Percentiles rank a stretch among this genome's conserved stretches.
phyloP scores from a whole-genome alignment of 2,888 invertebrate genomes.

The Euzetes globulus region DNA sequence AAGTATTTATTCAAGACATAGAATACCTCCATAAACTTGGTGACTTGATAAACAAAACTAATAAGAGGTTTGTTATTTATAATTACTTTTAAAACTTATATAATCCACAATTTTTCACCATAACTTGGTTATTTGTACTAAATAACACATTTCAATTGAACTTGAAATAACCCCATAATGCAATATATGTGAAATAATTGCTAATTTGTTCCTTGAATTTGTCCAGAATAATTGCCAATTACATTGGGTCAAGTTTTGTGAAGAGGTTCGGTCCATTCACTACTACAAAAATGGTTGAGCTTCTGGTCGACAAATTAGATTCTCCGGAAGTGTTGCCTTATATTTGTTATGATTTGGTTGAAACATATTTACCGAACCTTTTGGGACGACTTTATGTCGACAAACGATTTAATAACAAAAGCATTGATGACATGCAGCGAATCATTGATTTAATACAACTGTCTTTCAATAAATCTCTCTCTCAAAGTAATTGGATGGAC shows the following conservation, averaged over 20 bases:
- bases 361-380: conserved; percentile 13
- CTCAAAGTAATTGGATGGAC: conserved; percentile 50
- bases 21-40: conserved; percentile 5
- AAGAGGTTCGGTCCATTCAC: not conserved
- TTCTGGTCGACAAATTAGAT: not conserved
- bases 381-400: conserved; percentile 35
- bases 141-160: too few species aligned
- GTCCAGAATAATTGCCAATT: conserved; percentile 25
- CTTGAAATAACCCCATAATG: too few species aligned
- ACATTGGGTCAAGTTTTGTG: not conserved
- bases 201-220: not conserved
- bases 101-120: too few species aligned
- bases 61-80: not conserved
- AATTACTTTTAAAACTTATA: not conserved
- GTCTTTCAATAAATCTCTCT: conserved; percentile 46
- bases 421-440: conserved; percentile 38
- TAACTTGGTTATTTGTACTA: not conserved
- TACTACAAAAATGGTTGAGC: conserved; percentile 23
- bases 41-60: not conserved
- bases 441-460: conserved; percentile 47
- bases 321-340: conserved; percentile 22
- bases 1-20: conserved; percentile 19
- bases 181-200: too few species aligned
- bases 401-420: conserved; percentile 8
- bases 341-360: conserved; percentile 18